These are phyloP conservation scores for Punctoribates punctum DNA, from an alignment of 2,888 invertebrate genomes.

Conservation along the genomic window DNA sequence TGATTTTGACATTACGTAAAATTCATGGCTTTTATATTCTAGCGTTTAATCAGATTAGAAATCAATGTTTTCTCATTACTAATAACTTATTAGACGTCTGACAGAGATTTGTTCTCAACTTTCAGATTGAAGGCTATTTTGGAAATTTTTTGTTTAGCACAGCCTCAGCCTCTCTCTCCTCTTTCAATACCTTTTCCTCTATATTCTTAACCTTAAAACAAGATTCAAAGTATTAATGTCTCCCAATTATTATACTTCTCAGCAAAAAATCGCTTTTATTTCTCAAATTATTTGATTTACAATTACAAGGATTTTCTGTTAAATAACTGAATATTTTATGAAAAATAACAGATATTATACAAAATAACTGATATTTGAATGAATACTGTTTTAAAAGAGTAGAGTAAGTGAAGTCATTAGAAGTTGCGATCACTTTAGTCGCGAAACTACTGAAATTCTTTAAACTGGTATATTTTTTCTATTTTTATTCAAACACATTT, in stretches of 20 bases:
- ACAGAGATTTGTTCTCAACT: constrained; percentile 4
- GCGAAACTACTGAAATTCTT: no score
- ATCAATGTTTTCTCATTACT: not conserved
- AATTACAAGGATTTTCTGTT: constrained; percentile 4
- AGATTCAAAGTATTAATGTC: not conserved
- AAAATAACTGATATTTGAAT: not conserved
- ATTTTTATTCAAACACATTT: not conserved
- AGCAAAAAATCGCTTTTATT: not conserved
- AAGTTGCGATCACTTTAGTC: no score
- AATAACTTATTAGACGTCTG: not conserved
- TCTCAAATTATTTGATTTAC: not conserved
- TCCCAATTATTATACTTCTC: not conserved
- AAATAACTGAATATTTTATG: not conserved
- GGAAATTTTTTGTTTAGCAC: not conserved
- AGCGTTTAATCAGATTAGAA: not conserved
- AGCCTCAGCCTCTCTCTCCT: not conserved
- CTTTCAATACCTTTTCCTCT: not conserved
- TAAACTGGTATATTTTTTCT: no score
- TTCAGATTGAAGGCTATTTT: constrained; percentile 10
- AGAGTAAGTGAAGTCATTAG: no score
- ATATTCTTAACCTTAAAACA: not conserved
- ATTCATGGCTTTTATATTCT: not conserved
- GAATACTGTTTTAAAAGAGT: not conserved
- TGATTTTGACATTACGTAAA: not conserved
- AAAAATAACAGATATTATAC: not conserved